Conservation (phyloP, 2,113 vertebrate species). For the Pelmatolapia mariae region DNA sequence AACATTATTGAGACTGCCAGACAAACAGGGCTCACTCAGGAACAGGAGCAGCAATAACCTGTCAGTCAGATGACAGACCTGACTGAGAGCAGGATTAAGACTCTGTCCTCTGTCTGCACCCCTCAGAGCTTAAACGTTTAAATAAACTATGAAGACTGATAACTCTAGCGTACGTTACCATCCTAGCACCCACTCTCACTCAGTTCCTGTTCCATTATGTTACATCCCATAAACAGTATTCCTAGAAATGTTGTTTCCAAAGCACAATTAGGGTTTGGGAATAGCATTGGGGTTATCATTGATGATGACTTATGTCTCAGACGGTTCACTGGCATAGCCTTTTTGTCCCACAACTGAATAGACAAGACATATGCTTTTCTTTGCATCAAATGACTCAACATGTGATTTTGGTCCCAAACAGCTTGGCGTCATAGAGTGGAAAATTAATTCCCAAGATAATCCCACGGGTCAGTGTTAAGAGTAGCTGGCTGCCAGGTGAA, state of each 20-base stretch:
- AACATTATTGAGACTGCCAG: slow-evolving; percentile 54
- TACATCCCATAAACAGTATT: background rate
- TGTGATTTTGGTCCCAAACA: background rate
- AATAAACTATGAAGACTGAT: slow-evolving; percentile 25
- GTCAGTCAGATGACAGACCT: slow-evolving; percentile 34
- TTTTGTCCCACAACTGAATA: background rate
- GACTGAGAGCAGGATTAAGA: slow-evolving; percentile 56
- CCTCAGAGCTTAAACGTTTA: slow-evolving; percentile 16
- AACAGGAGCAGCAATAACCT: slow-evolving; percentile 12
- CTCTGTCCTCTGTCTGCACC: slow-evolving; percentile 28
- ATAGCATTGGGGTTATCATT: background rate
- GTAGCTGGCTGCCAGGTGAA: background rate
- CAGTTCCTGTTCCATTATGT: background rate
- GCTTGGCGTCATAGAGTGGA: background rate
- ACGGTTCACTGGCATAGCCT: background rate
- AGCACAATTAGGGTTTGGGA: background rate
- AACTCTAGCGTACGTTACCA: background rate
- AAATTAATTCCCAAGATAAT: background rate
- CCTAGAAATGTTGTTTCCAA: background rate
- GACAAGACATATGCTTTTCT: background rate
- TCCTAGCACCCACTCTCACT: background rate
- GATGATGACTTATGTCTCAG: background rate
- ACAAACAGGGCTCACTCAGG: slow-evolving; percentile 24
- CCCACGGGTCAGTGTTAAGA: background rate
- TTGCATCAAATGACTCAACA: background rate